Percentiles rank a stretch among this genome's conserved stretches.
Conservation (phyloP, 2,888 invertebrate genomes). For the Euplexia lucipara region DNA sequence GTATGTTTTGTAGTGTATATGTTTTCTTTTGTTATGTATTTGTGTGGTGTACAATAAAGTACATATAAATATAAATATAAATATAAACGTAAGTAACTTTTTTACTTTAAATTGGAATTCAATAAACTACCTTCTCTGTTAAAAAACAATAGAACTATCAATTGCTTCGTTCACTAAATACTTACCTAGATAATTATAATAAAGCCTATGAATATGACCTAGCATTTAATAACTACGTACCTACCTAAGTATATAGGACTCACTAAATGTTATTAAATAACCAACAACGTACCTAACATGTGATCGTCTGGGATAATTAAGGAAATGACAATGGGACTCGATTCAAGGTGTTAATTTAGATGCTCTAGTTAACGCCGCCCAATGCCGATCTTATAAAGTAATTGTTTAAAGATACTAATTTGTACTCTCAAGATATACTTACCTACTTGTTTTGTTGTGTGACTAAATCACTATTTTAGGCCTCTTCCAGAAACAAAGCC, state of each 20-base stretch:
- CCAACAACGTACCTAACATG: background rate
- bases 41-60: too few relatives aligned
- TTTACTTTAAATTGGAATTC: constrained; percentile 3
- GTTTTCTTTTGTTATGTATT: too few relatives aligned
- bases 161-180: constrained; percentile 3
- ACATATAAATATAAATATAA: too few relatives aligned
- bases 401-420: too few relatives aligned
- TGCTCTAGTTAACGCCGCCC: constrained; percentile 8
- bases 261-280: constrained; percentile 2
- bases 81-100: too few relatives aligned
- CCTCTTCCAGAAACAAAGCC: too few relatives aligned
- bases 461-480: too few relatives aligned
- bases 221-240: constrained; percentile 11
- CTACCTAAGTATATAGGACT: background rate
- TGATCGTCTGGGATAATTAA: constrained; percentile 30
- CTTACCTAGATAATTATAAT: too few relatives aligned
- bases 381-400: constrained; percentile 5
- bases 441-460: background rate
- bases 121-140: background rate
- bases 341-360: constrained; percentile 32
- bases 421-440: too few relatives aligned
- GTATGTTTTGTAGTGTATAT: too few relatives aligned
- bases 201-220: background rate
- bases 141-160: background rate
- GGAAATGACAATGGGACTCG: constrained; percentile 24